Evolutionary conservation across 2,888 invertebrate species (phyloP).

Genomic region (Metallyticus violacea): DNA sequence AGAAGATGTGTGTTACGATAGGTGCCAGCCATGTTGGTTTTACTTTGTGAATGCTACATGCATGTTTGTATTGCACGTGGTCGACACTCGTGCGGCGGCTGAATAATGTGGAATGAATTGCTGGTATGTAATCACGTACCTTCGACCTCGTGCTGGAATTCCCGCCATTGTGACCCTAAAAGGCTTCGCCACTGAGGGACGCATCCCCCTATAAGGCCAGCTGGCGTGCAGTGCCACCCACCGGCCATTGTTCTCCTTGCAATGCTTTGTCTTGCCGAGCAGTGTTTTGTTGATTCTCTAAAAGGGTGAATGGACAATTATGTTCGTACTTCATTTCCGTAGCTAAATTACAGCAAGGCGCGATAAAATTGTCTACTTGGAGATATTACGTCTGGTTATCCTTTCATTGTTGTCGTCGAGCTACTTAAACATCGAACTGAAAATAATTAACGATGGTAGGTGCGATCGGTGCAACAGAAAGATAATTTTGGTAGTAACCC

Average conservation of each 20-base stretch:
- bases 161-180: background rate
- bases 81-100: background rate
- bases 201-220: constrained; percentile 12
- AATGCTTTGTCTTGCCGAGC: background rate
- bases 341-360: too few species aligned
- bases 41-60: background rate
- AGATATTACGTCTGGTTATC: too few species aligned
- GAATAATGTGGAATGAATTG: background rate
- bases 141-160: background rate
- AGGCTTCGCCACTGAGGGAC: background rate
- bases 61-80: background rate
- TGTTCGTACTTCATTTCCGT: background rate
- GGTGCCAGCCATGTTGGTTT: too few species aligned
- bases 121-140: background rate
- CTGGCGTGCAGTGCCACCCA: background rate
- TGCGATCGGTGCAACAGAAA: too few species aligned
- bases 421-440: too few species aligned
- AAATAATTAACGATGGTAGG: too few species aligned
- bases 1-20: too few species aligned
- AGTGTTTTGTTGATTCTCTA: too few species aligned
- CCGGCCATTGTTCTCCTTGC: background rate
- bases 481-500: too few species aligned
- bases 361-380: too few species aligned
- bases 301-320: background rate
- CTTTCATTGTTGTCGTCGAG: too few species aligned